phyloP scores from a whole-genome alignment of 2,113 vertebrate species.

The Tauraco erythrolophus region DNA sequence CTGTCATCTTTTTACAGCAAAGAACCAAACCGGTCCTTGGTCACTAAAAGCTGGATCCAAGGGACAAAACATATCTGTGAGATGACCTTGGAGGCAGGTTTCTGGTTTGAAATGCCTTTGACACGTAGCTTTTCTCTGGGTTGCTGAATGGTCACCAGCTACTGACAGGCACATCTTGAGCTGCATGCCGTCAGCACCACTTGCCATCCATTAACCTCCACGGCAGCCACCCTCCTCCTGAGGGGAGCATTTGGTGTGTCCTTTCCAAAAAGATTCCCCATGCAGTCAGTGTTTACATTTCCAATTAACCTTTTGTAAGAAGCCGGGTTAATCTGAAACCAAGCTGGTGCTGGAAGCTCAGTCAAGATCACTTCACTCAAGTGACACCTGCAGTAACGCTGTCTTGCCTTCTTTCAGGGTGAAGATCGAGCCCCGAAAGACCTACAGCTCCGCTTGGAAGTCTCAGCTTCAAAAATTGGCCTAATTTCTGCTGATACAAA shows the following conservation, averaged over 20 bases:
- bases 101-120: background rate
- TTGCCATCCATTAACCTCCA: background rate
- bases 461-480: background rate
- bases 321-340: background rate
- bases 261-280: background rate
- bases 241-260: background rate
- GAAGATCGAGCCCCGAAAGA: background rate
- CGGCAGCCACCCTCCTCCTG: background rate
- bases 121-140: background rate
- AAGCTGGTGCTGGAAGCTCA: background rate
- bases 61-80: background rate
- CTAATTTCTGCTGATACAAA: background rate
- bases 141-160: accelerated
- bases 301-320: background rate
- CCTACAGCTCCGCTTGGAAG: background rate
- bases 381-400: background rate
- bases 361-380: background rate
- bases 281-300: background rate
- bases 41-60: background rate
- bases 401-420: background rate
- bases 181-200: background rate
- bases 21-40: background rate
- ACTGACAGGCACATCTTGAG: background rate
- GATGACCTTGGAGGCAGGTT: background rate
- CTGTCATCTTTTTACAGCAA: background rate